Percentiles rank a stretch among this genome's conserved stretches.
These are phyloP conservation scores for Epizoanthus stellaris DNA, from an alignment of 92 coral and sea anemone species.

Conservation along the genomic window DNA sequence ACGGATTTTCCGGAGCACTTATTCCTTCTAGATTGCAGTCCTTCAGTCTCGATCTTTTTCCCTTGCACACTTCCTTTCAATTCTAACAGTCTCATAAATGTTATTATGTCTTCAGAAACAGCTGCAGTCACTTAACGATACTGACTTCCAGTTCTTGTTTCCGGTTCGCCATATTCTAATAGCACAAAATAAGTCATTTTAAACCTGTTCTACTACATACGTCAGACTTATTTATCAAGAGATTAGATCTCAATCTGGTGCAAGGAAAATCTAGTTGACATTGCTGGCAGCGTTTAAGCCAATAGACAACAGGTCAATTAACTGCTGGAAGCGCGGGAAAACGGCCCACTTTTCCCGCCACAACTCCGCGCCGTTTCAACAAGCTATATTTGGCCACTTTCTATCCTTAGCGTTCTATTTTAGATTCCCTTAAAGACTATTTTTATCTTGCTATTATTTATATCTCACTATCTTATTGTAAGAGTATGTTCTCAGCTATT, in stretches of 20 bases:
- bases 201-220: too few relatives aligned
- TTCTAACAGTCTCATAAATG: neutral
- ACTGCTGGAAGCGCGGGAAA: constrained; percentile 37
- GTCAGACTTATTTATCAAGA: too few relatives aligned
- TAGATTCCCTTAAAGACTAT: neutral
- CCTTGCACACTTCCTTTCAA: constrained; percentile 1
- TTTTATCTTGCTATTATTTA: constrained; percentile 2
- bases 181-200: too few relatives aligned
- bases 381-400: neutral
- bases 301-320: neutral
- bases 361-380: neutral
- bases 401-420: constrained; percentile 5
- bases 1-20: constrained; percentile 17
- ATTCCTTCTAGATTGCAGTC: neutral
- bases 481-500: neutral
- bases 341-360: neutral
- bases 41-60: neutral
- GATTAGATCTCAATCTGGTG: neutral
- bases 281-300: neutral
- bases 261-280: neutral
- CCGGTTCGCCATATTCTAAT: too few relatives aligned
- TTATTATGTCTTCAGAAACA: neutral
- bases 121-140: neutral
- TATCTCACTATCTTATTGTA: constrained; percentile 4
- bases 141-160: too few relatives aligned